phyloP scores from a whole-genome alignment of 2,888 invertebrate genomes.

The Norana najaformis region DNA sequence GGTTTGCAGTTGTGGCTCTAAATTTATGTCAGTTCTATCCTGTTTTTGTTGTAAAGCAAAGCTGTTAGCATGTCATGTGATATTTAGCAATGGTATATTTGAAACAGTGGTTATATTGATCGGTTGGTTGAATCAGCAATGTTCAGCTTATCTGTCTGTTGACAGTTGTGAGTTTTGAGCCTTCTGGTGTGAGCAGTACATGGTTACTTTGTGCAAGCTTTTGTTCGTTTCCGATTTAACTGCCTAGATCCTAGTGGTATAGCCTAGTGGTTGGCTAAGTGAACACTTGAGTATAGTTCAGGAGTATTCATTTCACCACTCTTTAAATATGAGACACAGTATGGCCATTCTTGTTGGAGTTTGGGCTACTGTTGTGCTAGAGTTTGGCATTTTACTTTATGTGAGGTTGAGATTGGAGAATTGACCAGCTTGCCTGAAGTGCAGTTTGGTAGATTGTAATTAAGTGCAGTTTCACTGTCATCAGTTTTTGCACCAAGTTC shows the following conservation, averaged over 20 bases:
- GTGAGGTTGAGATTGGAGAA: neutral
- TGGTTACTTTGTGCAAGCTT: neutral
- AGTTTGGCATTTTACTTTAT: neutral
- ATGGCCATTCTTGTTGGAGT: neutral
- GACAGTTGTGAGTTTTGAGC: neutral
- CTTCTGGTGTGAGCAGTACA: neutral
- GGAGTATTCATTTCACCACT: neutral
- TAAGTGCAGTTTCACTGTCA: neutral
- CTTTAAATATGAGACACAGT: neutral
- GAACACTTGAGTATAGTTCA: neutral
- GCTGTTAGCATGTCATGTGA: conserved; percentile 13
- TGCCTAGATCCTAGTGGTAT: neutral
- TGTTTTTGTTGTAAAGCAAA: neutral
- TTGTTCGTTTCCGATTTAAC: neutral
- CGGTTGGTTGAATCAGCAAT: neutral
- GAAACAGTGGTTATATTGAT: neutral
- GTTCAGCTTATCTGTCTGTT: neutral
- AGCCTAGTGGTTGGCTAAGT: neutral
- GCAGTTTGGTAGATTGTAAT: neutral
- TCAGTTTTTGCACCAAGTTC: neutral
- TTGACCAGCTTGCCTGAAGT: neutral
- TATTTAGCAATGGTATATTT: neutral
- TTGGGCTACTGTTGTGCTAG: neutral
- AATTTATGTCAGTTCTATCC: no score
- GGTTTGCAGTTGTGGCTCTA: no score